These are phyloP conservation scores for Ascaphus truei DNA, from an alignment of 2,113 vertebrate genomes.

Conservation along the genomic window DNA sequence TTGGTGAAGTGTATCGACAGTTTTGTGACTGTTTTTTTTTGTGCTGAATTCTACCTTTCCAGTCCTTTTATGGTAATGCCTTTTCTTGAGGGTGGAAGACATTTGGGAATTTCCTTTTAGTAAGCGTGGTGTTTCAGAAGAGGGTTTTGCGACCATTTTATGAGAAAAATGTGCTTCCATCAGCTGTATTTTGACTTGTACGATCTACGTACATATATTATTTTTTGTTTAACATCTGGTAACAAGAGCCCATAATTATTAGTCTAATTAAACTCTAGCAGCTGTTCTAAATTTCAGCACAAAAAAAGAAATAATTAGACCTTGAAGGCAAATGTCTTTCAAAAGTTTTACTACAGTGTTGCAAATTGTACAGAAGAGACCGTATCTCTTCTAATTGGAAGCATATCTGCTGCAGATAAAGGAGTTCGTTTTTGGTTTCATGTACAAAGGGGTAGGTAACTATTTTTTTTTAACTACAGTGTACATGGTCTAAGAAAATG, in stretches of 20 bases:
- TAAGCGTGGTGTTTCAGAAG: too few species aligned
- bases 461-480: too few species aligned
- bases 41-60: background rate
- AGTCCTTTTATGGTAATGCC: background rate
- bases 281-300: slow-evolving; percentile 73
- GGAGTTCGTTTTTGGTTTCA: too few species aligned
- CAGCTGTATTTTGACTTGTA: background rate
- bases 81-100: too few species aligned
- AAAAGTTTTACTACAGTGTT: slow-evolving; percentile 68
- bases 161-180: background rate
- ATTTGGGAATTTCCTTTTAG: too few species aligned
- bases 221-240: slow-evolving; percentile 44
- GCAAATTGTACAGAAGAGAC: slow-evolving; percentile 68
- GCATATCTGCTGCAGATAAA: slow-evolving; percentile 52
- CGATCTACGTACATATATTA: background rate
- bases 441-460: too few species aligned
- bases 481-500: too few species aligned
- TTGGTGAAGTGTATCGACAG: too few species aligned
- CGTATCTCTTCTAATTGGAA: slow-evolving; percentile 65
- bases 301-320: slow-evolving; percentile 72
- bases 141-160: too few species aligned
- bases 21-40: too few species aligned
- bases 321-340: slow-evolving; percentile 58
- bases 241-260: slow-evolving; percentile 57
- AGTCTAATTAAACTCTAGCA: slow-evolving; percentile 66